Evolutionary conservation across 2,888 invertebrate genomes (phyloP).

Genomic region (Norana najaformis): DNA sequence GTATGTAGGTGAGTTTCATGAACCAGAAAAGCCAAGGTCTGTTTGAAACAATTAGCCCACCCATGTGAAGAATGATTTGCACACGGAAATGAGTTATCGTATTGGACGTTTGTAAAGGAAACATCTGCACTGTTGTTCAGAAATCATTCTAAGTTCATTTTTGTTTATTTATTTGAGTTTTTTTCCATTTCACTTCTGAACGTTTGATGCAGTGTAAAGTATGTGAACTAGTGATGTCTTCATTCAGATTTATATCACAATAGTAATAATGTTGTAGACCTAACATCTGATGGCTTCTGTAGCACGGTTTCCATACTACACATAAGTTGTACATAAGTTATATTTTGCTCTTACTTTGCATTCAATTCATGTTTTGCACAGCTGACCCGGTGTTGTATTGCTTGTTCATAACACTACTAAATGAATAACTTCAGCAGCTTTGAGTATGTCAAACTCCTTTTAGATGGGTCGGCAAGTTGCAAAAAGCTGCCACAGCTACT

Average conservation of each 20-base stretch:
- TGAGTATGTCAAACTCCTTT: not conserved
- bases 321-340: not conserved
- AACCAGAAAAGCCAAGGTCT: not conserved
- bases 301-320: not conserved
- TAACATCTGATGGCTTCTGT: not conserved
- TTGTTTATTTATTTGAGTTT: constrained; percentile 13
- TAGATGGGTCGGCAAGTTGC: not conserved
- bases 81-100: not conserved
- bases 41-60: not conserved
- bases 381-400: too few relatives aligned
- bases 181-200: not conserved
- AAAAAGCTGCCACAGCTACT: not conserved
- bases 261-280: not conserved
- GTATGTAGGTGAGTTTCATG: constrained; percentile 13
- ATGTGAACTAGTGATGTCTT: not conserved
- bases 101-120: not conserved
- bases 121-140: not conserved
- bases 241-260: not conserved
- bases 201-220: not conserved
- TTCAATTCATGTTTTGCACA: not conserved
- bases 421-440: too few relatives aligned
- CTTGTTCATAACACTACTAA: too few relatives aligned
- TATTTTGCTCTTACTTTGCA: not conserved
- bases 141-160: not conserved
- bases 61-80: not conserved